phyloP scores from a whole-genome alignment of 2,888 invertebrate species.

The Bibio marci region DNA sequence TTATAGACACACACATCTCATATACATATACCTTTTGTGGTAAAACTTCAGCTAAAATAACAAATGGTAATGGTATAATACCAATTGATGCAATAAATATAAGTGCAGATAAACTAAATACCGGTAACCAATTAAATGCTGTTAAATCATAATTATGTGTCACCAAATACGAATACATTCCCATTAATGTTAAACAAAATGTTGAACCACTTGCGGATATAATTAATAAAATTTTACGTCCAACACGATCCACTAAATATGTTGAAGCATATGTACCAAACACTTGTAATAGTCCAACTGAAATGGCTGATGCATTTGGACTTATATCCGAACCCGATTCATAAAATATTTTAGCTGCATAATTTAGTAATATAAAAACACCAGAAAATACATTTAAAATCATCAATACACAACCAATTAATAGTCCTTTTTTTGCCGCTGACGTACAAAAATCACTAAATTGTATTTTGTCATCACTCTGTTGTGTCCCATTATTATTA shows the following conservation, averaged over 20 bases:
- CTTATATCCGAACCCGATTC: conserved; percentile 8
- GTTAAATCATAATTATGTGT: conserved; percentile 10
- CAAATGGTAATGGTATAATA: conserved; percentile 19
- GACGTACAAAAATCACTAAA: conserved; percentile 4
- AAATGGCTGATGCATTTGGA: background rate
- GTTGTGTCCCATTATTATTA: too few relatives aligned
- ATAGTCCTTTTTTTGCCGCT: conserved; percentile 17
- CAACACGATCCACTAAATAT: background rate
- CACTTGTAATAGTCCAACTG: background rate
- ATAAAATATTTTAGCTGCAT: conserved; percentile 15
- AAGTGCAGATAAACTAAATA: conserved; percentile 19
- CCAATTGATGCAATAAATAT: conserved; percentile 21
- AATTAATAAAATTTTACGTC: conserved; percentile 19
- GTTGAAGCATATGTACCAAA: background rate
- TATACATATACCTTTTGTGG: conserved; percentile 19
- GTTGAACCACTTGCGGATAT: conserved; percentile 19
- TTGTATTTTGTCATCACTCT: background rate
- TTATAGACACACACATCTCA: background rate
- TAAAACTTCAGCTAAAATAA: conserved; percentile 22
- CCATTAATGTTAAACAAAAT: conserved; percentile 17
- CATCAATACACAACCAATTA: conserved; percentile 17
- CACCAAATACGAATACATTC: conserved; percentile 16
- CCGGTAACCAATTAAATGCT: conserved; percentile 18
- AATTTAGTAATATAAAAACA: conserved; percentile 19
- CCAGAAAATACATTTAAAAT: conserved; percentile 20